These are phyloP conservation scores for Saguinus midas DNA, from an alignment of 2,113 vertebrate genomes.

Conservation along the genomic window DNA sequence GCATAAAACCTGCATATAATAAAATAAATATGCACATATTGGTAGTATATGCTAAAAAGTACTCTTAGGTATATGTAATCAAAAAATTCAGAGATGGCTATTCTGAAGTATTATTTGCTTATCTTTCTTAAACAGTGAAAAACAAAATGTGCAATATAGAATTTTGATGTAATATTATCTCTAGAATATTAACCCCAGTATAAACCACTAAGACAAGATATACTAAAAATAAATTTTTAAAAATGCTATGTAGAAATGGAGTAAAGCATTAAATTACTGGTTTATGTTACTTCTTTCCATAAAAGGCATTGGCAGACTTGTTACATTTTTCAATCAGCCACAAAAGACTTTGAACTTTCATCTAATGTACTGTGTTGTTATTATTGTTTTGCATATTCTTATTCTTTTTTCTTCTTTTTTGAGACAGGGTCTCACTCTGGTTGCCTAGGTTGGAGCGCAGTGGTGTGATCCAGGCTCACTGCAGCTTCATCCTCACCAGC, in stretches of 20 bases:
- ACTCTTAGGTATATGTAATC: not conserved
- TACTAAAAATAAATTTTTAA: not conserved
- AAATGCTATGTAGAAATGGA: not conserved
- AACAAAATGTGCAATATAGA: not conserved
- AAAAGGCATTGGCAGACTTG: not conserved
- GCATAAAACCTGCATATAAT: not conserved
- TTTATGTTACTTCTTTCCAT: not conserved
- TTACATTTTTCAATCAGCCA: not conserved
- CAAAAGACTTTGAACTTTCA: not conserved
- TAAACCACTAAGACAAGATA: not conserved
- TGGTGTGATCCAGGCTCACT: too few relatives aligned
- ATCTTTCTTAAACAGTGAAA: slow-evolving; percentile 17
- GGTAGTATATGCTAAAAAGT: not conserved
- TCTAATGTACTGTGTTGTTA: not conserved
- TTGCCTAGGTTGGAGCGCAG: too few relatives aligned
- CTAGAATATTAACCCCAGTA: not conserved
- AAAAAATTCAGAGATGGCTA: not conserved
- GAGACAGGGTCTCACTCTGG: too few relatives aligned
- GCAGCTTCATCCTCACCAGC: too few relatives aligned
- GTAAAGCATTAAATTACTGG: not conserved
- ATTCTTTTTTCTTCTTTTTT: not conserved
- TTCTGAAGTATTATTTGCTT: not conserved
- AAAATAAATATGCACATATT: not conserved
- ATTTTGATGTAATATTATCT: not conserved
- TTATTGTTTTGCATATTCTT: not conserved